Evolutionary conservation across 2,797 vertebrate genomes (phyloP), one percentile per base, ranked within the genome.

Genomic region (Odontamblyopus rebecca): DNA sequence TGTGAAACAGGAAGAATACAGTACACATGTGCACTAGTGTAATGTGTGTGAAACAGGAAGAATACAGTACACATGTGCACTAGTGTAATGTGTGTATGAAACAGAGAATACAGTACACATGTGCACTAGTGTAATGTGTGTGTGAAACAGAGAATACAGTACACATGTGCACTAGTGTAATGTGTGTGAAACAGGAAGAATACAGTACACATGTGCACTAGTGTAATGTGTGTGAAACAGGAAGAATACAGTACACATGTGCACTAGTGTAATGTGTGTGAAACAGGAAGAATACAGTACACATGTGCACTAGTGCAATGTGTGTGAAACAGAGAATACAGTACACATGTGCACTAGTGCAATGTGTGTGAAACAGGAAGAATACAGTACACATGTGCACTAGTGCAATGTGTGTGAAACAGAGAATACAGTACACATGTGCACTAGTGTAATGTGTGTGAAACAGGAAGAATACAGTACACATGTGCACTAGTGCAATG

Each of bases 281-380:
- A 44, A 44, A 35, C 32, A 6, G 5, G 32, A 6, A 4, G 32
- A 35, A 30, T 73, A 35, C 65, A 82, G 75, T 75, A 29, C 65
- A 83, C 73, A 86, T 70, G 63, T 50, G 69, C 32, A 44, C 81
- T 82, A 69, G 74, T 74, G 13, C 85, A 86, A 84, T 90, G 94
- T 44, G 41, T 44, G 9, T 44, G 11, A 44, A 44, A 35, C 32
- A 6, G 5, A 4, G 32, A 35, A 30, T 73, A 35, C 65, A 82
- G 75, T 75, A 29, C 65, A 83, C 73, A 86, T 70, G 63, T 50
- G 69, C 32, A 44, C 81, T 82, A 69, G 74, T 74, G 13, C 85
- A 86, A 84, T 90, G 94, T 44, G 41, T 44, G 9, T 44, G 11
- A 44, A 44, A 35, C 32, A 6, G 5, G 32, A 6, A 5, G 32